Conservation (phyloP, 2,888 invertebrate species). For the Cyaniris semiargus region DNA sequence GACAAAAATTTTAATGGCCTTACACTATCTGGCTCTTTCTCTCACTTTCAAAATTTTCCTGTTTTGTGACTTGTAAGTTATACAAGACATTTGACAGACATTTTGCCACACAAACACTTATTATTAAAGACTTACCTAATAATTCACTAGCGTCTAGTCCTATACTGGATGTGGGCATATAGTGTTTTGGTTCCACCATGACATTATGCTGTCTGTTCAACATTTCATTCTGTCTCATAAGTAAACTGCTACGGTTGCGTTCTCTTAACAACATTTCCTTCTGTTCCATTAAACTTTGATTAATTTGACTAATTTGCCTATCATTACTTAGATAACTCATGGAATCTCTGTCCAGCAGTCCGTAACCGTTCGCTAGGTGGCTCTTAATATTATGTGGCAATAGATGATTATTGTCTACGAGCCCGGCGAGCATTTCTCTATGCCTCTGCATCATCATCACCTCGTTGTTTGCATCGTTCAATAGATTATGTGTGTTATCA, state of each 20-base stretch:
- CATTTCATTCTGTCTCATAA: slow-evolving; percentile 70
- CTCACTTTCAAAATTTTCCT: too few species aligned
- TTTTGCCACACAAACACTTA: neutral
- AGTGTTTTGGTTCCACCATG: slow-evolving; percentile 68
- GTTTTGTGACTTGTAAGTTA: too few species aligned
- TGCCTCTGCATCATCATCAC: slow-evolving; percentile 69
- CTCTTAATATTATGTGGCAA: slow-evolving; percentile 61
- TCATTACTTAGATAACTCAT: slow-evolving; percentile 65
- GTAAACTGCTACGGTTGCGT: slow-evolving; percentile 62
- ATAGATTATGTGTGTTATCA: slow-evolving; percentile 65
- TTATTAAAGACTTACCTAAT: slow-evolving; percentile 63
- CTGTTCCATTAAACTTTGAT: slow-evolving; percentile 62
- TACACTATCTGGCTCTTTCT: too few species aligned
- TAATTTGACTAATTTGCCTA: slow-evolving; percentile 70
- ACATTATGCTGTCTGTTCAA: slow-evolving; percentile 64
- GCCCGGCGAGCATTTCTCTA: slow-evolving; percentile 66
- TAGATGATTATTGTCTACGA: slow-evolving; percentile 65
- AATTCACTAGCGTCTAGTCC: slow-evolving; percentile 74
- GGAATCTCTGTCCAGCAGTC: slow-evolving; percentile 64
- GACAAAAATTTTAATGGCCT: neutral
- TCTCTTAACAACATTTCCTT: slow-evolving; percentile 65
- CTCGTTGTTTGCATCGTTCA: slow-evolving; percentile 64
- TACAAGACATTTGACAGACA: too few species aligned
- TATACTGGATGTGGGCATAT: slow-evolving; percentile 68
- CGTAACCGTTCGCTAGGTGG: slow-evolving; percentile 65